Evolutionary conservation across 37 sponge, comb jelly and placozoan genomes (phyloP), one percentile per base, ranked within the genome.

Genomic region (Spongilla lacustris): DNA sequence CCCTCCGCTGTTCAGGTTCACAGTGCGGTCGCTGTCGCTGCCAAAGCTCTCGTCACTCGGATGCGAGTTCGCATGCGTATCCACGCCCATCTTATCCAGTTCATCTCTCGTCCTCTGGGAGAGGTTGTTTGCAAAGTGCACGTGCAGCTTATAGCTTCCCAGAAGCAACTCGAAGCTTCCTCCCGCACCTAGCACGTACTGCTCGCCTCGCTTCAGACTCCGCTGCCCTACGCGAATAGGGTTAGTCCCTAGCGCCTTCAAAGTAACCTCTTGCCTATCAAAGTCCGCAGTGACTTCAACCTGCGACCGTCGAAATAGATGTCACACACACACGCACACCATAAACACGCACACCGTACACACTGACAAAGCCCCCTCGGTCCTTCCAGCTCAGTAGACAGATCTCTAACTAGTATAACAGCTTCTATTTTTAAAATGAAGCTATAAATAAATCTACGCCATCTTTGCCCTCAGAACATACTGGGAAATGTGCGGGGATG

Each of bases 201-300:
- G 84, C 31, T 87, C 79, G 28, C 77, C 83, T 19, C 37, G 74
- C 22, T 31, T 69, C 67, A 90, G 85, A 4, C 22, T 11, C 48
- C 48, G 66, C 22, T 68, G 86, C 0, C 83, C 96, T 41, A 87
- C 93, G 32, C 24, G 34, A 4, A 92, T 89, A 23, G 87, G 69
- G 12, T 84, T 84, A 0, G 76, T 28, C 46, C 96, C 93, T 33
- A 83, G 69, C 24, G 89, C 90, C 27, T 50, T 80, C 19, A 95
- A 73, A 8, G 25, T 66, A 17, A 95, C 79, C 69, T 95, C 96
- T 46, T 81, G n/a, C 8, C 25, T 81, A 76, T 28, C 23, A 35
- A 71, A 87, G 48, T 95, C 86, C 21, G 96, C 96, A 35, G 71
- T 87, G 29, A 95, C 66, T 38, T 92, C 92, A 5, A 95, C 69